phyloP scores from a whole-genome alignment of 2,113 vertebrate species.

The Arvicanthis niloticus region DNA sequence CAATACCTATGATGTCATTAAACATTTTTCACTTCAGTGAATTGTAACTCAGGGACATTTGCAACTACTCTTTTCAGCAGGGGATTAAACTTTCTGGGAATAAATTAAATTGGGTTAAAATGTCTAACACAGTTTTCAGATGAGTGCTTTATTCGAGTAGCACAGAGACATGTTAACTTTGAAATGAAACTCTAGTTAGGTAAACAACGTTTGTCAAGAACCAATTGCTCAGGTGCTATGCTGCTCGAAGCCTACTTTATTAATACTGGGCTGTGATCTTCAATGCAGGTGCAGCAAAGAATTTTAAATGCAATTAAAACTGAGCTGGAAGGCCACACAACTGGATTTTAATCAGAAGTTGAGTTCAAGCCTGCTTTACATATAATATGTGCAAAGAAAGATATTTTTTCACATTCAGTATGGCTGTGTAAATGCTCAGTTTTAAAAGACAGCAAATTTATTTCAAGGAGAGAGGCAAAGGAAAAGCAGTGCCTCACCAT shows the following conservation, averaged over 20 bases:
- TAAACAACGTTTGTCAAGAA: constrained; percentile 88
- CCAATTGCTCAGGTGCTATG: constrained; percentile 79
- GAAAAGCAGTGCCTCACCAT: background rate
- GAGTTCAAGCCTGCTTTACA: constrained; percentile 73
- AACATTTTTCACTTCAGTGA: constrained; percentile 86
- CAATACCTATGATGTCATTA: constrained; percentile 87
- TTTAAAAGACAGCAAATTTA: constrained; percentile 62
- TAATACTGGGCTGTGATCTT: constrained; percentile 87
- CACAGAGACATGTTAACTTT: constrained; percentile 82
- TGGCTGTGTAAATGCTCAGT: constrained; percentile 61
- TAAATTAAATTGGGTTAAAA: constrained; percentile 89
- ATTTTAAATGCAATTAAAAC: constrained; percentile 88
- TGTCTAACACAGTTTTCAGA: constrained; percentile 87
- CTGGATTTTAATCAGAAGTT: constrained; percentile 87
- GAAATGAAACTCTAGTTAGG: constrained; percentile 88
- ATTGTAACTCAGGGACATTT: constrained; percentile 86
- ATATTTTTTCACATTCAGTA: constrained; percentile 56
- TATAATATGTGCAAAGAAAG: constrained; percentile 70
- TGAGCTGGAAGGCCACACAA: constrained; percentile 84
- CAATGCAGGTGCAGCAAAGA: constrained; percentile 82
- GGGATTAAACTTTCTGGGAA: constrained; percentile 86
- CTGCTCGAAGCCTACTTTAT: constrained; percentile 87
- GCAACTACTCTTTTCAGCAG: constrained; percentile 80
- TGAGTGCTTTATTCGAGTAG: constrained; percentile 81
- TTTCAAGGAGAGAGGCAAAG: constrained; percentile 58